A percentile compares a stretch with the other conserved stretches of the same genome.
phyloP scores from a whole-genome alignment of 2,888 invertebrate species.

The Dynastes maya region DNA sequence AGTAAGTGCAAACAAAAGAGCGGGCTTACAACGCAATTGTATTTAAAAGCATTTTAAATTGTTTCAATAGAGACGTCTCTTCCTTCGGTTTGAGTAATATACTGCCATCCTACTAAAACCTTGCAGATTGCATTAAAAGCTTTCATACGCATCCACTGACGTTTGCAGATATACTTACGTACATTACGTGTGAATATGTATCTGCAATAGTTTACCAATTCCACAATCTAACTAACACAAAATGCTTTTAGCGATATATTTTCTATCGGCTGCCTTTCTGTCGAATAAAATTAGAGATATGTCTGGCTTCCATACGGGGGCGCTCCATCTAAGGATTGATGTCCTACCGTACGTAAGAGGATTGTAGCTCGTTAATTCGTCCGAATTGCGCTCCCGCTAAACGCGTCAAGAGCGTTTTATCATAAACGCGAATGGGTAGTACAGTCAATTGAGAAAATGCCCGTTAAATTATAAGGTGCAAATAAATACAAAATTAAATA shows the following conservation, averaged over 20 bases:
- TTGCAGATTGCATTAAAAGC: too few species aligned
- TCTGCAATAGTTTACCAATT: neutral
- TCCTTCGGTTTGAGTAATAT: too few species aligned
- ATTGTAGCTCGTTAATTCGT: conserved; percentile 34
- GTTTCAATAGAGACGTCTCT: too few species aligned
- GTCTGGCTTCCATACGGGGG: conserved; percentile 34
- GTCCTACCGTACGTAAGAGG: conserved; percentile 20
- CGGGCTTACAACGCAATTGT: too few species aligned
- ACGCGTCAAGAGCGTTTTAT: conserved; percentile 32
- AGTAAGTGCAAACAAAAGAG: too few species aligned
- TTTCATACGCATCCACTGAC: too few species aligned
- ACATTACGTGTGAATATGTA: neutral
- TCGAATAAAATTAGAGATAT: conserved; percentile 40
- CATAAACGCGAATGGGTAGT: conserved; percentile 27
- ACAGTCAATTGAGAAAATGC: conserved; percentile 7
- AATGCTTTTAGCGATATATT: conserved; percentile 37
- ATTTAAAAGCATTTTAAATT: too few species aligned
- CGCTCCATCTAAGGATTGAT: conserved; percentile 38
- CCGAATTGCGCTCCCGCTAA: conserved; percentile 36
- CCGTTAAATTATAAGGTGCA: neutral
- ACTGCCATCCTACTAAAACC: too few species aligned
- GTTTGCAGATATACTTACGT: too few species aligned
- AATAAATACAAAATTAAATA: too few species aligned
- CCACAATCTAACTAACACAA: conserved; percentile 23
- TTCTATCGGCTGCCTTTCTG: conserved; percentile 27